A percentile compares a stretch with the other conserved stretches of the same genome.
phyloP scores from a whole-genome alignment of 2,113 vertebrate species.

The Laticauda laticaudata region DNA sequence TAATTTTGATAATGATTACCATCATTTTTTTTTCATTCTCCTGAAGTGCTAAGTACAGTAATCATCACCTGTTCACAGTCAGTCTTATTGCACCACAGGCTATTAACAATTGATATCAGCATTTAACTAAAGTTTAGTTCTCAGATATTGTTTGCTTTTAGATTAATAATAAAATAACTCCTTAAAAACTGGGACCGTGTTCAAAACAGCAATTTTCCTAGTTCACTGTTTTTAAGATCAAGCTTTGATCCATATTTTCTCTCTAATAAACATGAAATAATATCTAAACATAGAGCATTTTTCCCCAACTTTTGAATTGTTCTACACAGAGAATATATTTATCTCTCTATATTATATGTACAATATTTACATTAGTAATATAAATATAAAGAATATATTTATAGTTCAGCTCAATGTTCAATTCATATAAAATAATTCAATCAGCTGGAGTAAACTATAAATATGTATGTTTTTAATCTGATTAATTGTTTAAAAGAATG shows the following conservation, averaged over 20 bases:
- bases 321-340: background rate
- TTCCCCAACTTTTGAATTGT: background rate
- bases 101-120: conserved; percentile 39
- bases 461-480: background rate
- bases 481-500: background rate
- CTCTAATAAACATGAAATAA: background rate
- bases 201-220: background rate
- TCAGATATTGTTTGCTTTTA: conserved; percentile 32
- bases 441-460: background rate
- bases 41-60: conserved; percentile 48
- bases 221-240: background rate
- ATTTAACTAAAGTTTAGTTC: conserved; percentile 48
- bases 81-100: conserved; percentile 35
- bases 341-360: background rate
- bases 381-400: background rate
- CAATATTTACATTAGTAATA: background rate
- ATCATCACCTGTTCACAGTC: conserved; percentile 56
- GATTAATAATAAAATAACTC: background rate
- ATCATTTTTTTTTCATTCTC: conserved; percentile 41
- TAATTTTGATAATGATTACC: conserved; percentile 54
- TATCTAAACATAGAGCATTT: background rate
- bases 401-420: background rate
- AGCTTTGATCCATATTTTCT: background rate
- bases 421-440: background rate
- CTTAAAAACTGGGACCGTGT: background rate